phyloP scores from a whole-genome alignment of 2,113 vertebrate genomes.

The Oreochromis aureus region DNA sequence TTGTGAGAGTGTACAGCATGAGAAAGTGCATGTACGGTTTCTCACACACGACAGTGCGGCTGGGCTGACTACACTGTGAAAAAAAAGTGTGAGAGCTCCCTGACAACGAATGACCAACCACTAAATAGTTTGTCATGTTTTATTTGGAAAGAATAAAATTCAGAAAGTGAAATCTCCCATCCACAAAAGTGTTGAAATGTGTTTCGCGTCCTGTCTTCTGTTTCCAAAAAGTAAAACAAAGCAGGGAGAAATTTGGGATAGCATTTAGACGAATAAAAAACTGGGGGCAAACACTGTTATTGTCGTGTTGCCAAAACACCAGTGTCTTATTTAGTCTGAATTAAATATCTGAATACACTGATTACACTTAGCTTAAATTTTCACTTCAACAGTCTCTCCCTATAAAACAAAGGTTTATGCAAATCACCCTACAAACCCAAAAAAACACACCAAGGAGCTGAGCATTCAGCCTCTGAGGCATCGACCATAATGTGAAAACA shows the following conservation, averaged over 20 bases:
- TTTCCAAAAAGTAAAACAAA: neutral
- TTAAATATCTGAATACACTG: conserved; percentile 18
- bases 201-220: neutral
- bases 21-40: neutral
- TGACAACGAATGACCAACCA: neutral
- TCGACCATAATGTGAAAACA: conserved; percentile 29
- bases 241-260: neutral
- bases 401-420: conserved; percentile 21
- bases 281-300: neutral
- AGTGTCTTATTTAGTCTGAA: neutral
- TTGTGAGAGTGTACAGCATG: neutral
- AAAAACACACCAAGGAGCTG: neutral
- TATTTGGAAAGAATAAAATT: neutral
- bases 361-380: conserved; percentile 20
- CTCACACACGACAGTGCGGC: neutral
- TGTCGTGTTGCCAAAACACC: neutral
- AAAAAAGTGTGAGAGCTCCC: neutral
- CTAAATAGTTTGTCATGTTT: neutral
- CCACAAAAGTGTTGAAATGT: neutral
- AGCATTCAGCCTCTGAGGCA: conserved; percentile 1
- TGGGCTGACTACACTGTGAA: neutral
- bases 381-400: conserved; percentile 22
- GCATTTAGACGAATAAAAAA: neutral
- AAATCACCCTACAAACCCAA: conserved; percentile 7
- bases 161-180: neutral